phyloP scores from a whole-genome alignment of 2,888 invertebrate genomes.

The Ecdyonurus torrentis region DNA sequence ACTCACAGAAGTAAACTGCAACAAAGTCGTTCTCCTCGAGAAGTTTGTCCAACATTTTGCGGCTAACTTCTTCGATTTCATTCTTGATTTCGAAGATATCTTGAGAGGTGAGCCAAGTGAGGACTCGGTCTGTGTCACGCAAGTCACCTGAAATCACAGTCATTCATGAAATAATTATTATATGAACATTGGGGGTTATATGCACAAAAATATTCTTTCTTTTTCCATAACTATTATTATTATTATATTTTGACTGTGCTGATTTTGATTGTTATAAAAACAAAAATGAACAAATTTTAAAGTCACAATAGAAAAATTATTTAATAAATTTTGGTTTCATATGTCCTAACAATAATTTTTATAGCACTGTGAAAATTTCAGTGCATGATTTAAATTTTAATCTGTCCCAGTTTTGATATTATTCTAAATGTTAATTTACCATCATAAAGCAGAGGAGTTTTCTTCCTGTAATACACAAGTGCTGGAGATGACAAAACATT shows the following conservation, averaged over 20 bases:
- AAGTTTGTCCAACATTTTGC: slow-evolving; percentile 89
- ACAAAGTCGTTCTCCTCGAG: slow-evolving; percentile 89
- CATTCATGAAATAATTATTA: too few relatives aligned
- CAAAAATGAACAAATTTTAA: too few relatives aligned
- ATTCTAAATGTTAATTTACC: slow-evolving; percentile 23
- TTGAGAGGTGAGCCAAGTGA: slow-evolving; percentile 83
- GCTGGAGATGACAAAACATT: slow-evolving; percentile 71
- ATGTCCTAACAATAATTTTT: background rate
- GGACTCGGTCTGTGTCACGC: slow-evolving; percentile 66
- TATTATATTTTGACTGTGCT: too few relatives aligned
- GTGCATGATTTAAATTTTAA: background rate
- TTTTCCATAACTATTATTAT: too few relatives aligned
- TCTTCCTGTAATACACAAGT: slow-evolving; percentile 70
- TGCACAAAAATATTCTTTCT: too few relatives aligned
- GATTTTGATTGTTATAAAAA: too few relatives aligned
- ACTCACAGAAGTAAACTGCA: slow-evolving; percentile 90
- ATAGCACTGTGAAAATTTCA: too few relatives aligned
- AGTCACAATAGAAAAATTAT: background rate
- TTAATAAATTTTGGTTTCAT: background rate
- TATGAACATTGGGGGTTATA: too few relatives aligned
- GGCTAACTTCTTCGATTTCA: slow-evolving; percentile 93
- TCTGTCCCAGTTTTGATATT: background rate
- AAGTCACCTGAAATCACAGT: slow-evolving; percentile 51
- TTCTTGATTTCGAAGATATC: slow-evolving; percentile 91
- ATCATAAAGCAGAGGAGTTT: slow-evolving; percentile 71